phyloP scores from a whole-genome alignment of 2,797 vertebrate species.

The Pseudochromis fuscus region DNA sequence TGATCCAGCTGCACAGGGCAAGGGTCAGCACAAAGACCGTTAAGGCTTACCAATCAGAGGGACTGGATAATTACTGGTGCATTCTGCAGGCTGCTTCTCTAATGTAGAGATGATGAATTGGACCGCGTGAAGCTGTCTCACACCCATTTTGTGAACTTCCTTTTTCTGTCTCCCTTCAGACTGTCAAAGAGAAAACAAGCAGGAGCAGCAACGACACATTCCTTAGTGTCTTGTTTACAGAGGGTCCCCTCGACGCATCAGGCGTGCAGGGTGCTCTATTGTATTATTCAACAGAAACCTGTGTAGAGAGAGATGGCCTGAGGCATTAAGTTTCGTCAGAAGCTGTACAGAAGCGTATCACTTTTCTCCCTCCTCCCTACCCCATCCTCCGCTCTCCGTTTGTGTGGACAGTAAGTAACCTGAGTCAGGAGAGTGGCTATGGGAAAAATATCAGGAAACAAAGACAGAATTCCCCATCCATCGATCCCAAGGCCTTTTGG shows the following conservation, averaged over 20 bases:
- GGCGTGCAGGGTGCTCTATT: constrained; percentile 76
- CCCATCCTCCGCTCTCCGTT: constrained; percentile 55
- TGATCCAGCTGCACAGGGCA: constrained; percentile 79
- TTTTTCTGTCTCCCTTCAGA: constrained; percentile 34
- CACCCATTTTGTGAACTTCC: constrained; percentile 41
- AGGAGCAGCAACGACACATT: constrained; percentile 57
- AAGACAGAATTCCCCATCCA: constrained; percentile 80
- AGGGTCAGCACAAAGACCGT: constrained; percentile 75
- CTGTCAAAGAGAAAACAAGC: constrained; percentile 54
- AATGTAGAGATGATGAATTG: constrained; percentile 69
- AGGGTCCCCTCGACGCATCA: constrained; percentile 70
- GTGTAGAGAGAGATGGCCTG: constrained; percentile 80
- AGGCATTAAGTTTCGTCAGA: constrained; percentile 84
- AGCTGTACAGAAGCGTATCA: constrained; percentile 77
- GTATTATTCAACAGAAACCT: constrained; percentile 86
- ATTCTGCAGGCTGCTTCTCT: constrained; percentile 65
- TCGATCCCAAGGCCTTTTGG: constrained; percentile 70
- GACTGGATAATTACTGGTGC: constrained; percentile 70
- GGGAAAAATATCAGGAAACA: constrained; percentile 85
- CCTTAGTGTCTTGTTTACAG: constrained; percentile 74
- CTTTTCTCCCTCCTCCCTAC: constrained; percentile 59
- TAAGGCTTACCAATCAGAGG: constrained; percentile 76
- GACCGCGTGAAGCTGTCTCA: constrained; percentile 41
- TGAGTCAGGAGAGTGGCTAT: constrained; percentile 81
- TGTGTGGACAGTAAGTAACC: constrained; percentile 83